Conservation (phyloP, 2,888 invertebrate species). For the Saturnia japonica region DNA sequence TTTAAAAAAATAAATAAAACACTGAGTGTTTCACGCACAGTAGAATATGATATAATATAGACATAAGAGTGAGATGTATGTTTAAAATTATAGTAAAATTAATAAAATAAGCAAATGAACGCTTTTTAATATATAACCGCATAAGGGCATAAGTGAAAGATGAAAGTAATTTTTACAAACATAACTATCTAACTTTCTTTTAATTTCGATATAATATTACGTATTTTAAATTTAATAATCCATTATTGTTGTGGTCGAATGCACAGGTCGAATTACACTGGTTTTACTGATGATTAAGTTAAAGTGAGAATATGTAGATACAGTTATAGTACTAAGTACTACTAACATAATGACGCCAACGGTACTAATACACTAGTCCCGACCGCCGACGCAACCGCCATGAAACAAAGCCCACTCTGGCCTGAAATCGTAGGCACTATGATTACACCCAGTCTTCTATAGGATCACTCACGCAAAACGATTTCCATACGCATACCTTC, state of each 20-base stretch:
- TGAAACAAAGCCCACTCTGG: slow-evolving; percentile 59
- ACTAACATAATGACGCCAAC: slow-evolving; percentile 45
- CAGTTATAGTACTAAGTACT: slow-evolving; percentile 30
- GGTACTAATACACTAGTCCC: slow-evolving; percentile 36
- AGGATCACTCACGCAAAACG: slow-evolving; percentile 58
- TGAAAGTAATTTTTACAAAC: not conserved
- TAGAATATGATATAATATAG: not conserved
- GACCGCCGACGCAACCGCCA: slow-evolving; percentile 58
- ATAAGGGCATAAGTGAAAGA: slow-evolving; percentile 6
- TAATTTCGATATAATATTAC: not conserved
- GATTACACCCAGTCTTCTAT: slow-evolving; percentile 62
- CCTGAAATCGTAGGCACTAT: slow-evolving; percentile 62
- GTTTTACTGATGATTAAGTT: slow-evolving; percentile 26
- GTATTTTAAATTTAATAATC: not conserved
- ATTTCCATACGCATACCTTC: slow-evolving; percentile 65
- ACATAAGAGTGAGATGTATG: not conserved
- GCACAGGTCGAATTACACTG: slow-evolving; percentile 10
- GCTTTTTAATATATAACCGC: not conserved
- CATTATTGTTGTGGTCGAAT: not conserved
- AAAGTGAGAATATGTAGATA: slow-evolving; percentile 15
- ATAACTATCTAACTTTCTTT: not conserved
- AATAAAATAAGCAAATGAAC: not conserved
- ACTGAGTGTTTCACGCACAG: not conserved
- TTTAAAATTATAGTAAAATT: not conserved
- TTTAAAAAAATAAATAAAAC: not conserved